phyloP scores from a whole-genome alignment of 2,113 vertebrate genomes.

The Brachypteracias leptosomus region DNA sequence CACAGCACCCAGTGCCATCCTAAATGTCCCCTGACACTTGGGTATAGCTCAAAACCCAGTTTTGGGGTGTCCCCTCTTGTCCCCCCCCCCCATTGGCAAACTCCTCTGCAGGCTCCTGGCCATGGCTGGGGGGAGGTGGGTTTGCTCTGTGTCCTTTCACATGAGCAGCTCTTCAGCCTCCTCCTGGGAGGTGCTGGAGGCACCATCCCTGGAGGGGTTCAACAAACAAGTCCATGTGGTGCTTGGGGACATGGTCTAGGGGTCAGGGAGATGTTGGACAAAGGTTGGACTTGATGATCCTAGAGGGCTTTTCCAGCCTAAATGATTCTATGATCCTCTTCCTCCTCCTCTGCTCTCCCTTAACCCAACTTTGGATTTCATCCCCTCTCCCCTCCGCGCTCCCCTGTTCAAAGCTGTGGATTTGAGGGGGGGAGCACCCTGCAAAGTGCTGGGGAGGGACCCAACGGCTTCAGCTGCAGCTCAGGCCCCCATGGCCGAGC shows the following conservation, averaged over 20 bases:
- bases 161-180: not conserved
- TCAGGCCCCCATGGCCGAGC: rapidly evolving
- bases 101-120: not conserved
- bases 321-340: too few species aligned
- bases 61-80: not conserved
- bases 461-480: not conserved
- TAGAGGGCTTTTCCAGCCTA: too few species aligned
- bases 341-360: not conserved
- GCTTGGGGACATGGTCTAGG: too few species aligned
- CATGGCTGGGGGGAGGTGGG: rapidly evolving
- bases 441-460: rapidly evolving
- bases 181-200: too few species aligned
- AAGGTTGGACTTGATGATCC: too few species aligned
- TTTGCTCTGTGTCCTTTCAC: not conserved
- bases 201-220: too few species aligned
- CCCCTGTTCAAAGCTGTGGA: not conserved
- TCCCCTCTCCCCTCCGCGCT: rapidly evolving
- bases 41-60: not conserved
- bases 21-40: rapidly evolving
- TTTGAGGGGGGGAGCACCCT: rapidly evolving
- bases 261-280: too few species aligned
- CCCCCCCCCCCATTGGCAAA: rapidly evolving
- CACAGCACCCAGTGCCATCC: rapidly evolving
- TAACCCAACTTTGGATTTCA: not conserved
- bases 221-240: too few species aligned